A percentile compares a stretch with the other conserved stretches of the same genome.
These are phyloP conservation scores for Crocodylus rhombifer DNA, from an alignment of 2,797 vertebrate species.

Conservation along the genomic window DNA sequence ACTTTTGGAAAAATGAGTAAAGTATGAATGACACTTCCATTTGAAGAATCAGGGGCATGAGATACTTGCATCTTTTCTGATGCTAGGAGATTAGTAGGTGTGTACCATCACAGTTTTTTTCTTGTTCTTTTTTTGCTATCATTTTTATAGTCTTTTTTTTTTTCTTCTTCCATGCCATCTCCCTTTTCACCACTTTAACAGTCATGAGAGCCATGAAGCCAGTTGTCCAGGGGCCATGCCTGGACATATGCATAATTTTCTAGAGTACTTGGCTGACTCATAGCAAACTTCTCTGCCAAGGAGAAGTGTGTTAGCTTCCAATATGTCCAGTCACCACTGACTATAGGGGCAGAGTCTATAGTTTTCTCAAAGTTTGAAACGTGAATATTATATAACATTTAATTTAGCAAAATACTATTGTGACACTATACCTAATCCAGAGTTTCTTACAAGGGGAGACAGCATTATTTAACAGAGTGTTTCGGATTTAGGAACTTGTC, in stretches of 20 bases:
- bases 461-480: not conserved
- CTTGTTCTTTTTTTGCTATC: not conserved
- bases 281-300: not conserved
- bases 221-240: constrained; percentile 23
- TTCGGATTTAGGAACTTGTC: not conserved
- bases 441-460: not conserved
- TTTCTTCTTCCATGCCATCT: not conserved
- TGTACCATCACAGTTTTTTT: not conserved
- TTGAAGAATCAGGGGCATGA: not conserved
- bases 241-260: not conserved
- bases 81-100: not conserved
- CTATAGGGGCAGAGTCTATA: not conserved
- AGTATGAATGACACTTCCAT: not conserved
- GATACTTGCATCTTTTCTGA: not conserved
- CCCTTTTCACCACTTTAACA: not conserved
- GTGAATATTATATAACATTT: not conserved
- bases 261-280: not conserved
- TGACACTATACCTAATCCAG: not conserved
- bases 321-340: not conserved
- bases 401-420: not conserved
- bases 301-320: constrained; percentile 28
- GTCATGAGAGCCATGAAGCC: constrained; percentile 1
- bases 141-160: not conserved
- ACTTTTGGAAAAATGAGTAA: not conserved
- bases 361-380: constrained; percentile 16